Evolutionary conservation across 1,140 invertebrate species (phyloP).

Genomic region (Drosophila athabasca): DNA sequence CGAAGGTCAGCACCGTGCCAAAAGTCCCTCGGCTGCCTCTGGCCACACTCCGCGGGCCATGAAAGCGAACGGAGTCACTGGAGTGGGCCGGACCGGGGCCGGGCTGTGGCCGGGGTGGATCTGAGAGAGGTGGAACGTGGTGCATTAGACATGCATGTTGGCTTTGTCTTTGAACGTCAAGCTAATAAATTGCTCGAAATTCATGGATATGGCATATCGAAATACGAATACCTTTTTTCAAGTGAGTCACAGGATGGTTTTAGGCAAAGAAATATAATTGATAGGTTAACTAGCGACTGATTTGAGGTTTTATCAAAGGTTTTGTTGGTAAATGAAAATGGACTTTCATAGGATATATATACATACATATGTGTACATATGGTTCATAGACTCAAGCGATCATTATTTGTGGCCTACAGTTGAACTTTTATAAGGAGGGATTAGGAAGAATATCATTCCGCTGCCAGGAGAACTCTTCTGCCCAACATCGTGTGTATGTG

Average conservation of each 20-base stretch:
- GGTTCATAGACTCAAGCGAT: no score
- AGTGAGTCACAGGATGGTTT: slow-evolving; percentile 23
- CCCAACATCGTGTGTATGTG: no score
- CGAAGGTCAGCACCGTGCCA: slow-evolving; percentile 67
- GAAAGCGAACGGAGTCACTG: slow-evolving; percentile 26
- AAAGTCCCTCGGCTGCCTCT: slow-evolving; percentile 41
- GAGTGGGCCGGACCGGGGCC: slow-evolving; percentile 36
- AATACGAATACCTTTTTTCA: slow-evolving; percentile 41
- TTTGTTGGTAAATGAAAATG: no score
- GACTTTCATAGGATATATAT: no score
- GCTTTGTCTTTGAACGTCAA: slow-evolving; percentile 46
- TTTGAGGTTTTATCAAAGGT: neutral
- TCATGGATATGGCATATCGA: slow-evolving; percentile 36
- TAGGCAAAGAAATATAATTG: slow-evolving; percentile 1
- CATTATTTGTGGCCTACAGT: no score
- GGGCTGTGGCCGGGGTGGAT: neutral
- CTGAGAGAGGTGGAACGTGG: neutral
- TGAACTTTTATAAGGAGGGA: no score
- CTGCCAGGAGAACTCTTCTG: no score
- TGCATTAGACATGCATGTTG: slow-evolving; percentile 51
- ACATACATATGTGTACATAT: no score
- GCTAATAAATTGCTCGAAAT: slow-evolving; percentile 43
- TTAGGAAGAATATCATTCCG: no score
- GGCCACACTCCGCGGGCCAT: slow-evolving; percentile 52
- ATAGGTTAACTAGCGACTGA: neutral